A percentile compares a stretch with the other conserved stretches of the same genome.
Conservation (phyloP, 2,113 vertebrate genomes). For the Rattus rattus region DNA sequence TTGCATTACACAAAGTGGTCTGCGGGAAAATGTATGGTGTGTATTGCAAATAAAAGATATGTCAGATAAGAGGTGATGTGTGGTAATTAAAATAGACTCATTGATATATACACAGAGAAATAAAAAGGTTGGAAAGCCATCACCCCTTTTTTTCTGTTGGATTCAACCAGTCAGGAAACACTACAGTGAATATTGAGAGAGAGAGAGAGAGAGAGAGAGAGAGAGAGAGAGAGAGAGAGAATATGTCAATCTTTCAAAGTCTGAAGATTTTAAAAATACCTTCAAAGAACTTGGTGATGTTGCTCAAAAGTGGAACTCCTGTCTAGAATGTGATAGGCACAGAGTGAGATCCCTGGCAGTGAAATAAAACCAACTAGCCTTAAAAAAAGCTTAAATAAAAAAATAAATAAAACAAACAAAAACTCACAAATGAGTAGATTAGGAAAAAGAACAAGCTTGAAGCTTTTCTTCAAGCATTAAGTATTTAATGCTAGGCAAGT, state of each 20-base stretch:
- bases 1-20: background rate
- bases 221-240: no score
- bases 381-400: background rate
- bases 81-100: background rate
- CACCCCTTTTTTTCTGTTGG: background rate
- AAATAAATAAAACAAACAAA: background rate
- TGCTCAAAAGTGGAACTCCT: background rate
- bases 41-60: slow-evolving; percentile 40
- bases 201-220: background rate
- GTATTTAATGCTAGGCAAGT: background rate
- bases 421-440: background rate
- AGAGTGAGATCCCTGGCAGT: background rate
- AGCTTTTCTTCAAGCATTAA: slow-evolving; percentile 28
- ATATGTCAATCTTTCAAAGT: background rate
- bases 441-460: background rate
- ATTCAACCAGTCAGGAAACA: background rate
- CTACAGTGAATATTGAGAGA: background rate
- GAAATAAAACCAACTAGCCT: background rate
- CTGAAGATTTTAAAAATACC: slow-evolving; percentile 9
- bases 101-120: background rate
- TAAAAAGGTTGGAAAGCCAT: background rate
- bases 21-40: background rate
- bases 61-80: background rate
- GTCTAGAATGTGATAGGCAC: background rate
- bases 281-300: background rate